Evolutionary conservation across 64 coral and sea anemone genomes (phyloP).

Genomic region (Dendrophyllia cribrosa): DNA sequence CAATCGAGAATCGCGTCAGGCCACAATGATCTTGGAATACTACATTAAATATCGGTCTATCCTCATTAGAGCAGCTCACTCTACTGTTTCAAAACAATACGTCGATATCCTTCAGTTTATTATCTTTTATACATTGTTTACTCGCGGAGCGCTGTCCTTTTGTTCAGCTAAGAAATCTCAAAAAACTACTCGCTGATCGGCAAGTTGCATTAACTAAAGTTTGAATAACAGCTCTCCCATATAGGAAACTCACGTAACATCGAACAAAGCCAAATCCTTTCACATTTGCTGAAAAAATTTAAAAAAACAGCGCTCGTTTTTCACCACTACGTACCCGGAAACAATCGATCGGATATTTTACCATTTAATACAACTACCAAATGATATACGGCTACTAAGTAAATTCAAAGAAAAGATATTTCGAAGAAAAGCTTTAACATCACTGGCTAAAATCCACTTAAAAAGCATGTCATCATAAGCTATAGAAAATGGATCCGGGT

Average conservation of each 20-base stretch:
- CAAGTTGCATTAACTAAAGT: not conserved
- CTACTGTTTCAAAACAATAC: constrained; percentile 26
- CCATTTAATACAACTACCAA: not conserved
- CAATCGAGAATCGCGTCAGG: constrained; percentile 4
- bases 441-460: not conserved
- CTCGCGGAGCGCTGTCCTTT: constrained; percentile 29
- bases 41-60: constrained; percentile 36
- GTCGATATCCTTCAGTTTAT: constrained; percentile 35
- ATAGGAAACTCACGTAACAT: not conserved
- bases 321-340: not conserved
- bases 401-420: constrained; percentile 1
- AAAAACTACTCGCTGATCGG: not conserved
- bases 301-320: not conserved
- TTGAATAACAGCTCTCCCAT: not conserved
- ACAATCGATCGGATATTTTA: not conserved
- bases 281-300: not conserved
- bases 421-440: not conserved
- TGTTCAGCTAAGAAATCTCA: constrained; percentile 14
- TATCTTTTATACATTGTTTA: constrained; percentile 52
- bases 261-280: not conserved
- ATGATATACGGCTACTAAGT: not conserved
- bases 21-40: constrained; percentile 14
- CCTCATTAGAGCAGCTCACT: not conserved
- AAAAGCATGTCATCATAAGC: not conserved
- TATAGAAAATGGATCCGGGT: not conserved